A percentile compares a stretch with the other conserved stretches of the same genome.
Evolutionary conservation across 2,113 vertebrate species (phyloP).

Genomic region (Myiozetetes cayanensis): DNA sequence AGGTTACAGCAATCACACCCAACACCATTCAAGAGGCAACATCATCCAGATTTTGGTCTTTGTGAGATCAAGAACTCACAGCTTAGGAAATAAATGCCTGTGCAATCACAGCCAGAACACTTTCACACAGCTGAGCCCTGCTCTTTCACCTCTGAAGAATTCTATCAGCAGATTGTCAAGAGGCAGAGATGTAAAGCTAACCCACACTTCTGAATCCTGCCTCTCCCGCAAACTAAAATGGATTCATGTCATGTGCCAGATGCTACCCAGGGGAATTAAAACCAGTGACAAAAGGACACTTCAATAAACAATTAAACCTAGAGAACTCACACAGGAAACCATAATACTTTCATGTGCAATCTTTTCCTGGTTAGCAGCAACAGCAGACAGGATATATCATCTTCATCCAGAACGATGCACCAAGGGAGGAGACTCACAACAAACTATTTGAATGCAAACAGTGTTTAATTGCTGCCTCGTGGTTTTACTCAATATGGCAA

Average conservation of each 20-base stretch:
- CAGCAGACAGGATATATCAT: neutral
- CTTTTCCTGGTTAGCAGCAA: neutral
- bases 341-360: neutral
- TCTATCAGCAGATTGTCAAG: neutral
- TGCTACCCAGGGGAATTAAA: neutral
- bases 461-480: neutral
- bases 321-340: neutral
- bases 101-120: neutral
- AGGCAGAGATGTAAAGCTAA: neutral
- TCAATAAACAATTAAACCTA: neutral
- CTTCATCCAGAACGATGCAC: neutral
- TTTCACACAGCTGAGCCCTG: neutral
- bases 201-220: neutral
- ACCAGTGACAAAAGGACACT: neutral
- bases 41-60: neutral
- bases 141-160: neutral
- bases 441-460: neutral
- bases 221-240: neutral
- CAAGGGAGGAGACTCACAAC: neutral
- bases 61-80: neutral
- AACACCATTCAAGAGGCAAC: neutral
- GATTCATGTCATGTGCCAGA: neutral
- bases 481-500: slow-evolving; percentile 11
- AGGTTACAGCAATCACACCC: neutral
- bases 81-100: neutral